These are phyloP conservation scores for Perizoma flavofasciatum DNA, from an alignment of 2,888 invertebrate species.

Conservation along the genomic window DNA sequence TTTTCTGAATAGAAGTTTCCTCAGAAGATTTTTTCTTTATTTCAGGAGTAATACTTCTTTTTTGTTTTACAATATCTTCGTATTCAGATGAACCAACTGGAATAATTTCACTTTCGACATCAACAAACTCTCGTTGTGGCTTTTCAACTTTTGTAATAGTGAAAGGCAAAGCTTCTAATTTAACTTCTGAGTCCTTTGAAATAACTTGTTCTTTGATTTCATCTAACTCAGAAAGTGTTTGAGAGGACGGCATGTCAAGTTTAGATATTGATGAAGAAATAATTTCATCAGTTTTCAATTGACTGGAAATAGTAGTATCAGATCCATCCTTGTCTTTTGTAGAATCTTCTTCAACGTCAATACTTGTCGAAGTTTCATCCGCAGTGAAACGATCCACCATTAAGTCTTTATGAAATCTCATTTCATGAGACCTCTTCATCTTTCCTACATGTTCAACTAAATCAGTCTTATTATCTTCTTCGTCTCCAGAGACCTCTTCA, in stretches of 20 bases:
- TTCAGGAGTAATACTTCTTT: constrained; percentile 71
- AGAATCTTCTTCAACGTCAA: constrained; percentile 72
- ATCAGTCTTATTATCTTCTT: constrained; percentile 78
- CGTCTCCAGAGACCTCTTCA: constrained; percentile 83
- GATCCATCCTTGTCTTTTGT: constrained; percentile 70
- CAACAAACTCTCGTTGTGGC: constrained; percentile 72
- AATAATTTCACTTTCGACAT: constrained; percentile 77
- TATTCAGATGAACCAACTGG: constrained; percentile 74
- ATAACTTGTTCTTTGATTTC: constrained; percentile 57
- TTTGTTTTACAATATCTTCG: constrained; percentile 67
- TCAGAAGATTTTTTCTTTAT: constrained; percentile 49
- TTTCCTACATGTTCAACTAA: constrained; percentile 85
- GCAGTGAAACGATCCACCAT: constrained; percentile 75
- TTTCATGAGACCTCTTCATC: constrained; percentile 96
- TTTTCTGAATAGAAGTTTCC: constrained; percentile 57
- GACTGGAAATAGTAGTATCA: constrained; percentile 77
- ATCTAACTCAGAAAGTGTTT: constrained; percentile 60
- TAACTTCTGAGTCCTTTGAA: constrained; percentile 46
- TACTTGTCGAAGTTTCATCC: constrained; percentile 71
- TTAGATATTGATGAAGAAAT: constrained; percentile 76
- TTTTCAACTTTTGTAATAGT: constrained; percentile 68
- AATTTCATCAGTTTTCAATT: constrained; percentile 73
- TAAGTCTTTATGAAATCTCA: constrained; percentile 90
- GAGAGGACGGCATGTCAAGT: constrained; percentile 68
- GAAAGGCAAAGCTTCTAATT: constrained; percentile 68